Base-by-base conservation (phyloP, 1,140 invertebrate genomes). In the Scaptomyza graminum region DNA sequence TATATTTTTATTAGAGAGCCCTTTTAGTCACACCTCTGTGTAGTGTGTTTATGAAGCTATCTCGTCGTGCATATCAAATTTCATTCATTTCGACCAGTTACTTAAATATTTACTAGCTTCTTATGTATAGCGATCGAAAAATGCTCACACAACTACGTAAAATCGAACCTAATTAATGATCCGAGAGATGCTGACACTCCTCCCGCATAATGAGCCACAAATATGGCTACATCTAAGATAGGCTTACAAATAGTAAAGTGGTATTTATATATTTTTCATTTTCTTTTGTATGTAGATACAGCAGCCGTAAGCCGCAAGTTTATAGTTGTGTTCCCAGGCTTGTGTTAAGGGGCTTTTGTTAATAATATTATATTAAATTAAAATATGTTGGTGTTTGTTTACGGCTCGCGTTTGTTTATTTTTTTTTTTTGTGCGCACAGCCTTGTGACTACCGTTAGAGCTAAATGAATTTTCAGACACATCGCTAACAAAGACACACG, bases 151-250 rank as follows among this genome's bases (percentile, higher is more conserved):
- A 71, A 83, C 79, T 74, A 57, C 41, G n/a, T 57, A 44, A 83
- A 88, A 88, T 77, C 83, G 79, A 79, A 89, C 78, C 81, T 88
- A 88, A 88, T 88, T 88, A 88, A 88, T 88, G 84, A 76, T 68
- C 84, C 46, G 34, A 55, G 57, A 56, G 55, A 41, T 54, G 69
- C 69, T 88, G 83, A 88, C 83, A 88, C 83, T 88, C 83, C 83
- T 88, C 83, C 83, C 83, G 83, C 83, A 88, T 88, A 88, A 88
- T 88, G 70, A 87, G 61, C 25, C 64, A 59, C 78, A 73, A 70
- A 68, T 67, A 79, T 57, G 67, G 54, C 72, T 66, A 55, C 52
- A 72, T 66, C 56, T 62, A 11, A 55, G 59, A 76, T 75, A 64
- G 61, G 47, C 68, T 49, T 59, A 72, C 31, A 34, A 50, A 43